These are phyloP conservation scores for Rhyacichthys aspro DNA, from an alignment of 2,797 vertebrate species.

Conservation along the genomic window DNA sequence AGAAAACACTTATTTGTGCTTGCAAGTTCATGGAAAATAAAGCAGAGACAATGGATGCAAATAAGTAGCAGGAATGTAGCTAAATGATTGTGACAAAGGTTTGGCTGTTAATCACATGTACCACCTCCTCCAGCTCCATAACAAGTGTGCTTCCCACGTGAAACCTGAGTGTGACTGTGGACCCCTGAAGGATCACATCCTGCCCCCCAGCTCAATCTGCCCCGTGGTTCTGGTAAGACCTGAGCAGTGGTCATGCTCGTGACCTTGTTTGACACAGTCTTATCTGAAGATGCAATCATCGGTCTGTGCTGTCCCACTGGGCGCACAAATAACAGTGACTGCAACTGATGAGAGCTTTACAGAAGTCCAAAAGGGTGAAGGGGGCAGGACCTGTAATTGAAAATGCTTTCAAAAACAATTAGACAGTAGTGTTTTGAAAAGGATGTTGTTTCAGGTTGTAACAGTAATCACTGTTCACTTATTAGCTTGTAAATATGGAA, in stretches of 20 bases:
- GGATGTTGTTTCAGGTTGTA: too few relatives aligned
- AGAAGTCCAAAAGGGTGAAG: too few relatives aligned
- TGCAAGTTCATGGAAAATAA: slow-evolving; percentile 49
- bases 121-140: slow-evolving; percentile 85
- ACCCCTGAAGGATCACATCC: slow-evolving; percentile 92
- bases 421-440: background rate
- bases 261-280: slow-evolving; percentile 25
- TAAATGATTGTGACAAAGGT: slow-evolving; percentile 10
- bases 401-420: background rate
- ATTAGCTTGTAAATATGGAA: too few relatives aligned
- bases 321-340: slow-evolving; percentile 28
- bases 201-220: slow-evolving; percentile 91
- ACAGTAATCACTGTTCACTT: too few relatives aligned
- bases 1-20: slow-evolving; percentile 57
- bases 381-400: too few relatives aligned
- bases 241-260: slow-evolving; percentile 9
- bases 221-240: slow-evolving; percentile 91
- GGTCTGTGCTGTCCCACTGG: slow-evolving; percentile 39
- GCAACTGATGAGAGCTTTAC: background rate
- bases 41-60: slow-evolving; percentile 29
- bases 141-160: slow-evolving; percentile 95
- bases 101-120: slow-evolving; percentile 38
- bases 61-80: slow-evolving; percentile 19
- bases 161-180: slow-evolving; percentile 95
- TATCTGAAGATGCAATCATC: slow-evolving; percentile 45